A percentile compares a stretch with the other conserved stretches of the same genome.
These are phyloP conservation scores for Chloebia gouldiae DNA, from an alignment of 2,113 vertebrate species.

Conservation along the genomic window DNA sequence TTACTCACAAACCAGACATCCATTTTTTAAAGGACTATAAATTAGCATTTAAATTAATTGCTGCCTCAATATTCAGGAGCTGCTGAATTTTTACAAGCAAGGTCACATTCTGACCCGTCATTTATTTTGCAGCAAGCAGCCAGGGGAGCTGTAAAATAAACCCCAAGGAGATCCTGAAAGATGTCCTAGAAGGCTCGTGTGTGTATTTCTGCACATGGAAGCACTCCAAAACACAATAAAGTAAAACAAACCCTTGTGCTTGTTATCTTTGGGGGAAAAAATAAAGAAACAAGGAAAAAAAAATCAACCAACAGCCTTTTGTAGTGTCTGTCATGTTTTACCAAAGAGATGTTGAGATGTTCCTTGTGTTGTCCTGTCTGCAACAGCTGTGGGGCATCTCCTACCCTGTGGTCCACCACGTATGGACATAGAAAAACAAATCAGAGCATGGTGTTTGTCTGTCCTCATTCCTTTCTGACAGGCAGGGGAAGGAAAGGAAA, in stretches of 20 bases:
- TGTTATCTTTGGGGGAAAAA: background rate
- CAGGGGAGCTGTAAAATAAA: background rate
- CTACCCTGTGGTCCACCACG: background rate
- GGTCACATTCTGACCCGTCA: background rate
- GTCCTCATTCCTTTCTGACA: background rate
- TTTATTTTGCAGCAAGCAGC: background rate
- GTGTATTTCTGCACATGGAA: background rate
- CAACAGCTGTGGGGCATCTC: background rate
- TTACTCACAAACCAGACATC: background rate
- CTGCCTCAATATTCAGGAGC: background rate
- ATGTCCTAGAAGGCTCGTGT: background rate
- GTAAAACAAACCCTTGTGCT: background rate
- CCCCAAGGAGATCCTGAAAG: background rate
- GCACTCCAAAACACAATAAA: background rate
- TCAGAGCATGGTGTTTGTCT: background rate
- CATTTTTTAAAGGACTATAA: background rate
- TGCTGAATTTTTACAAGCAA: background rate
- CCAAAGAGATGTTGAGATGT: background rate
- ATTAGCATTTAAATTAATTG: background rate
- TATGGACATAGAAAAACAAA: background rate
- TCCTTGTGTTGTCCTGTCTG: background rate
- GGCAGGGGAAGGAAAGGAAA: background rate
- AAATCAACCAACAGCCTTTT: background rate
- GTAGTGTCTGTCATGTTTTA: background rate
- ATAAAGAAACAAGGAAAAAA: background rate